Evolutionary conservation across 1,140 invertebrate genomes (phyloP).

Genomic region (Nephotettix cincticeps): DNA sequence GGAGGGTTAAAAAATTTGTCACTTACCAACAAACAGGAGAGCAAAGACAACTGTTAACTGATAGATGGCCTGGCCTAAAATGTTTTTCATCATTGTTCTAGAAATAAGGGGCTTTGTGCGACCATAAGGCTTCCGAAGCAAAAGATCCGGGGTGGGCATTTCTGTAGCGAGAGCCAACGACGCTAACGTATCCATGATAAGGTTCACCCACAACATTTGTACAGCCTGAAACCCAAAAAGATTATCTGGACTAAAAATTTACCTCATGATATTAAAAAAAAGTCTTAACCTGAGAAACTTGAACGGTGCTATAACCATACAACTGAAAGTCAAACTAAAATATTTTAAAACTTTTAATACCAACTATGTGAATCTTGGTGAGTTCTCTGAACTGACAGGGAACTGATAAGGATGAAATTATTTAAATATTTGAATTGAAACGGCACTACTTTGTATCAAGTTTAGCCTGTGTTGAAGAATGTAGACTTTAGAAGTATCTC

Average conservation of each 20-base stretch:
- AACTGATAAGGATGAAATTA: no score
- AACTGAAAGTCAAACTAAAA: no score
- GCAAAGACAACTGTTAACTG: constrained; percentile 94
- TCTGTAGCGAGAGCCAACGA: constrained; percentile 97
- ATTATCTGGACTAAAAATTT: constrained; percentile 31
- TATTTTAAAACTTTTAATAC: no score
- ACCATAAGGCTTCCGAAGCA: constrained; percentile 95
- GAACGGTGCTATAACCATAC: no score
- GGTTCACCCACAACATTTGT: constrained; percentile 99
- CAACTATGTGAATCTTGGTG: no score
- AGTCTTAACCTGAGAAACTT: no score
- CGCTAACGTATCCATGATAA: constrained; percentile 99
- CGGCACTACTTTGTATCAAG: no score
- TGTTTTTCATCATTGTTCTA: constrained; percentile 99
- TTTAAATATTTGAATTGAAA: no score
- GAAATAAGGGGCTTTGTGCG: constrained; percentile 97
- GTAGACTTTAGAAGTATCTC: no score
- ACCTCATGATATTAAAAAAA: no score
- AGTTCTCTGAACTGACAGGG: no score
- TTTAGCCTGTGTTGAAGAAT: no score
- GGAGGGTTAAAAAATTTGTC: constrained; percentile 91
- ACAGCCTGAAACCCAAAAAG: constrained; percentile 77
- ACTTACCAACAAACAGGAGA: constrained; percentile 89
- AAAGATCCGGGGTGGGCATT: constrained; percentile 92
- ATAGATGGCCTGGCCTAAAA: constrained; percentile 95